Conservation (phyloP, 2,113 vertebrate genomes). For the Psettodes erumei region DNA sequence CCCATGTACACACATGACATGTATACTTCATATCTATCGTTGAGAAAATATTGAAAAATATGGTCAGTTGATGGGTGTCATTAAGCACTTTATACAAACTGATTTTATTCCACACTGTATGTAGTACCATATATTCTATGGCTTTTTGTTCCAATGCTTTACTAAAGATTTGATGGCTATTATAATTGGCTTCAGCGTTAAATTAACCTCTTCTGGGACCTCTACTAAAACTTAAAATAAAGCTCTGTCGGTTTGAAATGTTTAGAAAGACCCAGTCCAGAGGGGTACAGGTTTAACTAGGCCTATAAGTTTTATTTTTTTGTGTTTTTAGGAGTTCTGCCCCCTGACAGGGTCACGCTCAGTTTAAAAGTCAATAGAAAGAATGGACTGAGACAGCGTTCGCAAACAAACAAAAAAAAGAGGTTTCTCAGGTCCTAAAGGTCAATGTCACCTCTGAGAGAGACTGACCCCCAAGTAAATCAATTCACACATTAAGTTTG, state of each 20-base stretch:
- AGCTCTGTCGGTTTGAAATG: background rate
- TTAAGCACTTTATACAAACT: background rate
- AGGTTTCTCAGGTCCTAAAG: conserved; percentile 5
- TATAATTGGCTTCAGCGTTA: background rate
- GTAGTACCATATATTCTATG: background rate
- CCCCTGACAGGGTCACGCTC: background rate
- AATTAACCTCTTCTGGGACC: background rate
- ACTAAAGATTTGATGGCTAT: background rate
- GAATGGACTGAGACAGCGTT: background rate
- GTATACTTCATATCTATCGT: too few relatives aligned
- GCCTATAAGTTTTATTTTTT: too few relatives aligned
- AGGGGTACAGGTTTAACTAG: too few relatives aligned
- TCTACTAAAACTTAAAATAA: background rate
- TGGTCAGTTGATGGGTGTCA: background rate
- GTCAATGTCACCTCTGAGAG: conserved; percentile 58
- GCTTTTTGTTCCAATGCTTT: background rate
- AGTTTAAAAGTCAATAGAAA: background rate
- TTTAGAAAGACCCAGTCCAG: conserved; percentile 1
- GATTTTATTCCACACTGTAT: background rate
- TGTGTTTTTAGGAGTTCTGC: background rate
- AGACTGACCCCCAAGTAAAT: conserved; percentile 59
- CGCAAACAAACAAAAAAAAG: conserved; percentile 20
- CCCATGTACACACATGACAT: background rate
- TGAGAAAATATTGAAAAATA: too few relatives aligned
- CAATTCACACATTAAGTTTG: conserved; percentile 65